Conservation (phyloP, 1,140 invertebrate species). For the Leptoteleia sp. region DNA sequence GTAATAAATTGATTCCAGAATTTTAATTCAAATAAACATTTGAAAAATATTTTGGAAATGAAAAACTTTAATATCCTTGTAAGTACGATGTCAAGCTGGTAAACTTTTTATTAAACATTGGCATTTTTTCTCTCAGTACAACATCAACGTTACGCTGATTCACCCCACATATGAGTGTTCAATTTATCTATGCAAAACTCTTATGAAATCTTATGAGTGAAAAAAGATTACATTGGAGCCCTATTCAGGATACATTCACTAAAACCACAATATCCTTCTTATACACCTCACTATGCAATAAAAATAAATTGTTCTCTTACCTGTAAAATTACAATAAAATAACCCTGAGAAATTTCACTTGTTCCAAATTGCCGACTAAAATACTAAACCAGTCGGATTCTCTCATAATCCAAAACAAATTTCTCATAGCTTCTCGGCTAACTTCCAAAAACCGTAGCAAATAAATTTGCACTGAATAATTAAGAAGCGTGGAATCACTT, state of each 20-base stretch:
- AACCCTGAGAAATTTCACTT: conserved; percentile 28
- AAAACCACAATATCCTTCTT: conserved; percentile 18
- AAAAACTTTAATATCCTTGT: too few species aligned
- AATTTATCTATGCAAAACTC: conserved; percentile 9
- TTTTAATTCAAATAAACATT: too few species aligned
- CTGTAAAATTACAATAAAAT: conserved; percentile 33
- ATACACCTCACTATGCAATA: conserved; percentile 31
- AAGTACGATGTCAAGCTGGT: too few species aligned
- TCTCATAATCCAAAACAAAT: conserved; percentile 39
- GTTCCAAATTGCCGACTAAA: conserved; percentile 11
- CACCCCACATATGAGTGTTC: not conserved
- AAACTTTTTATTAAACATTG: too few species aligned
- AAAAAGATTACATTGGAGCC: conserved; percentile 16
- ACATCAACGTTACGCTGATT: conserved; percentile 8
- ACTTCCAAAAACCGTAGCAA: conserved; percentile 8
- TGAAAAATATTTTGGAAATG: too few species aligned
- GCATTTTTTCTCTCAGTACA: too few species aligned
- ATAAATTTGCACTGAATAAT: conserved; percentile 45
- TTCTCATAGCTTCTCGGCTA: conserved; percentile 21
- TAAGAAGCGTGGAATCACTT: conserved; percentile 8
- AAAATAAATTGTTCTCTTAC: conserved; percentile 45
- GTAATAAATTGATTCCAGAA: too few species aligned
- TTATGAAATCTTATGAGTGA: too few species aligned
- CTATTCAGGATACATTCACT: conserved; percentile 10
- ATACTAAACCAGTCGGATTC: conserved; percentile 12